Conservation (phyloP, 1,140 invertebrate species). For the Drosophila burlai region DNA sequence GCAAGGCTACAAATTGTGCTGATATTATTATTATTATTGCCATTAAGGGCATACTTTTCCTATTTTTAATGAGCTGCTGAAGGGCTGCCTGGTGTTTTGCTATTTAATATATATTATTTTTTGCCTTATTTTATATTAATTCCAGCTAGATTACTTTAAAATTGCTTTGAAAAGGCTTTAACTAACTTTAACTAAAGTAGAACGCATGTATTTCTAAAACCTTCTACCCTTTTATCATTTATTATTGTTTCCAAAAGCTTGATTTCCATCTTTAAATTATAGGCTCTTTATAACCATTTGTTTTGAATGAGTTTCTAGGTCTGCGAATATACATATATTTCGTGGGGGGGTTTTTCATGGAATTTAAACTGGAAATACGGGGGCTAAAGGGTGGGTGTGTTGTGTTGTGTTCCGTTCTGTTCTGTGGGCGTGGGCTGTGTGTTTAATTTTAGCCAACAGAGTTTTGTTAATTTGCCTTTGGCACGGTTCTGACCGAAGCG, state of each 20-base stretch:
- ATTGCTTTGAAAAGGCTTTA: neutral
- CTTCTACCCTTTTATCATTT: neutral
- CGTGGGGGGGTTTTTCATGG: neutral
- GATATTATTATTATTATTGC: neutral
- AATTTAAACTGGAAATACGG: neutral
- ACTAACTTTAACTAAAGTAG: too few relatives aligned
- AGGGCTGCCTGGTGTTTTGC: neutral
- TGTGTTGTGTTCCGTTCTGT: neutral
- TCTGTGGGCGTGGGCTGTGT: constrained; percentile 13
- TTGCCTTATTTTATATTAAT: neutral
- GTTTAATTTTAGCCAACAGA: constrained; percentile 32
- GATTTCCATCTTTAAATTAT: neutral
- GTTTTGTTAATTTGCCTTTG: constrained; percentile 43
- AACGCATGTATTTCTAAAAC: too few relatives aligned
- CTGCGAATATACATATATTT: neutral
- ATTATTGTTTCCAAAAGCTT: neutral
- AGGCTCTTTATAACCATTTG: neutral
- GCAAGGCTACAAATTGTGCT: constrained; percentile 11
- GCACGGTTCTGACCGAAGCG: constrained; percentile 11
- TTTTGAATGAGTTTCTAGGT: constrained; percentile 1
- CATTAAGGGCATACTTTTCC: neutral
- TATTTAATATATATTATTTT: neutral
- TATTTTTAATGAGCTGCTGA: neutral
- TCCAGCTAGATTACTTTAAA: neutral
- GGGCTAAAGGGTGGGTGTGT: neutral